Percentiles rank a stretch among this genome's conserved stretches.
Evolutionary conservation across 1,140 invertebrate species (phyloP).

Genomic region (Drosophila micromelanica): DNA sequence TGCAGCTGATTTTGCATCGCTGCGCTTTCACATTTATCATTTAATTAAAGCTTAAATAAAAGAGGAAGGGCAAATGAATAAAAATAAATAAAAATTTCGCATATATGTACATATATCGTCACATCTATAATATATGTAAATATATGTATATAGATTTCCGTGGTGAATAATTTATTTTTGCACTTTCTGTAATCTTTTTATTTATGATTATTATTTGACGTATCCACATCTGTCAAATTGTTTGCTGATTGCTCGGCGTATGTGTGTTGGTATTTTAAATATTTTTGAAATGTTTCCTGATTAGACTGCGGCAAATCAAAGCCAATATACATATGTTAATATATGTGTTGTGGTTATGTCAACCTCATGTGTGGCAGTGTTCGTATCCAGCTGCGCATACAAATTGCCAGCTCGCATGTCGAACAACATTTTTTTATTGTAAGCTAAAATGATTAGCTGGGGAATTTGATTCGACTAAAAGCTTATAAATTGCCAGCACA

Average conservation of each 20-base stretch:
- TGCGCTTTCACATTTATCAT: slow-evolving; percentile 62
- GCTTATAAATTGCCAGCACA: slow-evolving; percentile 21
- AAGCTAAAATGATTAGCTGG: slow-evolving; percentile 37
- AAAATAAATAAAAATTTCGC: background rate
- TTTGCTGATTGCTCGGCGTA: slow-evolving; percentile 63
- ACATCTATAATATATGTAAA: background rate
- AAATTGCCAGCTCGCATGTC: slow-evolving; percentile 40
- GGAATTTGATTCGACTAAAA: slow-evolving; percentile 40
- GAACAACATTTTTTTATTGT: slow-evolving; percentile 9
- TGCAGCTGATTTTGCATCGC: slow-evolving; percentile 45
- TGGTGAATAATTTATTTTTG: slow-evolving; percentile 37
- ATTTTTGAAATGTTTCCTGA: slow-evolving; percentile 54
- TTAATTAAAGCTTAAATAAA: slow-evolving; percentile 69
- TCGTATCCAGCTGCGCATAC: background rate
- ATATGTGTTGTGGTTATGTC: slow-evolving; percentile 2
- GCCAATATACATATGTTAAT: background rate
- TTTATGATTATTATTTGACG: slow-evolving; percentile 29
- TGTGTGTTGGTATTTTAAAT: slow-evolving; percentile 23
- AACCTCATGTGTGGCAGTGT: background rate
- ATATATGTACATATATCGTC: slow-evolving; percentile 30
- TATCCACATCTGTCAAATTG: slow-evolving; percentile 75
- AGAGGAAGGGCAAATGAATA: slow-evolving; percentile 1
- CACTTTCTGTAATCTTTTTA: slow-evolving; percentile 12
- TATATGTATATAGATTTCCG: background rate
- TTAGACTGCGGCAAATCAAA: slow-evolving; percentile 46